phyloP scores from a whole-genome alignment of 2,113 vertebrate genomes.

The Todiramphus chloris region DNA sequence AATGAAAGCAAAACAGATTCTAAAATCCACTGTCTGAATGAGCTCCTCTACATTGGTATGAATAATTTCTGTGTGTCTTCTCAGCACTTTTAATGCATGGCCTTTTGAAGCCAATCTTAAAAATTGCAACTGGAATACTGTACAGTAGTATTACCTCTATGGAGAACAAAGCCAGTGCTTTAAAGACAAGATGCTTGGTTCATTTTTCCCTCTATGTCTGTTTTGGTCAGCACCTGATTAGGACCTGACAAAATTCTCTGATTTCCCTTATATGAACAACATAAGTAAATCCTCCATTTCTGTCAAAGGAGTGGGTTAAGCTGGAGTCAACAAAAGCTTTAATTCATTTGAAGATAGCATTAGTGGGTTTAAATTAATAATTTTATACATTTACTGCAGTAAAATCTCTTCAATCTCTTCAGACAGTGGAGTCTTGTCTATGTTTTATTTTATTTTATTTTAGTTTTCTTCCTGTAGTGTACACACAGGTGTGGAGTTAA shows the following conservation, averaged over 20 bases:
- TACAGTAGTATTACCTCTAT: not conserved
- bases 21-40: not conserved
- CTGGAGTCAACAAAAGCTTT: not conserved
- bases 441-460: not conserved
- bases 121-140: not conserved
- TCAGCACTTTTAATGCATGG: not conserved
- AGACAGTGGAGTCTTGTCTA: not conserved
- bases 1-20: not conserved
- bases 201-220: not conserved
- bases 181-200: not conserved
- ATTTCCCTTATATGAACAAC: not conserved
- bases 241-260: not conserved
- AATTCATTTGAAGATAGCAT: not conserved
- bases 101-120: not conserved
- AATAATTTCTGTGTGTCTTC: not conserved
- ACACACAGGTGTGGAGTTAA: not conserved
- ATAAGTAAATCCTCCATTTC: not conserved
- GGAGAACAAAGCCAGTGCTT: not conserved
- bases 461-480: not conserved
- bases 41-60: not conserved
- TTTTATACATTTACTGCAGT: not conserved
- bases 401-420: not conserved
- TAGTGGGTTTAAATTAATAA: not conserved
- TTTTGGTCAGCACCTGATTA: constrained; percentile 2
- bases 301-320: not conserved